A percentile compares a stretch with the other conserved stretches of the same genome.
Evolutionary conservation across 2,888 invertebrate species (phyloP).

Genomic region (Alviniconcha strummeri): DNA sequence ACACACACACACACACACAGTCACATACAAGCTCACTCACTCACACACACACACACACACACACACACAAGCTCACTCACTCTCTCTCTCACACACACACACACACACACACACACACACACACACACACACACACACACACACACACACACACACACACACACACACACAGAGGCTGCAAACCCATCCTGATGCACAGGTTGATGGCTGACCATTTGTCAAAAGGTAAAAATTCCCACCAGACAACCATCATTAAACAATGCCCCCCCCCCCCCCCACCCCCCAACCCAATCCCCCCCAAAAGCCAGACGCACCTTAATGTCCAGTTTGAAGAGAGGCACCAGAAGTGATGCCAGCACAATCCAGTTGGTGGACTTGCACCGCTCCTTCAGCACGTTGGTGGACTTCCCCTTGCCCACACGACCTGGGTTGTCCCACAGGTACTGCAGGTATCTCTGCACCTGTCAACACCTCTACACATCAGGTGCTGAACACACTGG

Average conservation of each 20-base stretch:
- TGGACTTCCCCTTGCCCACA: constrained; percentile 33
- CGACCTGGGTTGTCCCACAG: constrained; percentile 35
- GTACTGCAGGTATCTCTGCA: constrained; percentile 23
- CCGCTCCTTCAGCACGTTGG: constrained; percentile 37
- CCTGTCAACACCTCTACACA: too few relatives aligned
- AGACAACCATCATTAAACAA: too few relatives aligned
- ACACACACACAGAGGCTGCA: too few relatives aligned
- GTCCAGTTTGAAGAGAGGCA: constrained; percentile 35
- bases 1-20: background rate
- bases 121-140: too few relatives aligned
- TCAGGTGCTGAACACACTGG: background rate
- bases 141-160: background rate
- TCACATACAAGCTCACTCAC: background rate
- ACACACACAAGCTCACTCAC: background rate
- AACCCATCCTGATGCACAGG: too few relatives aligned
- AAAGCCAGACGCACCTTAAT: constrained; percentile 5
- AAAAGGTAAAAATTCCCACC: too few relatives aligned
- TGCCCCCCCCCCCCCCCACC: too few relatives aligned
- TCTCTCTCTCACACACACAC: background rate
- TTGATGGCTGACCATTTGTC: too few relatives aligned
- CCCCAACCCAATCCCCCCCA: background rate
- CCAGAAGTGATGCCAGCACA: constrained; percentile 37
- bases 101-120: background rate
- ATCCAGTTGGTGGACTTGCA: constrained; percentile 42
- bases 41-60: constrained; percentile 1